Base-by-base conservation (phyloP, 2,113 vertebrate species). In the Cyphomyrus plagiostoma region DNA sequence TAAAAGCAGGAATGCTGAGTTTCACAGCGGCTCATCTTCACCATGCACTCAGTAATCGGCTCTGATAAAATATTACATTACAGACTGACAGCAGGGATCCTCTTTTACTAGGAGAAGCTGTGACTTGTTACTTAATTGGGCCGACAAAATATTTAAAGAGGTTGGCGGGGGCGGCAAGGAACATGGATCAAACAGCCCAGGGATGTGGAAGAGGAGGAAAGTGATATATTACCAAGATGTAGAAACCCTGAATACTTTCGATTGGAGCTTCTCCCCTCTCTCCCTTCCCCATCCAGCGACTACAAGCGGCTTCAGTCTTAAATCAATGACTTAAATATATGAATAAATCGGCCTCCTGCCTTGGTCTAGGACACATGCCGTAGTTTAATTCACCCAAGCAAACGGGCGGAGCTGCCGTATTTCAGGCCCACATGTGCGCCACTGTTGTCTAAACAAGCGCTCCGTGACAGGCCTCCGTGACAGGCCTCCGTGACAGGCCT, bases 381-480 rank as follows among this genome's bases (percentile, higher is more conserved):
- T 91, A 92, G 95, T 93, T 93, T 93, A 94, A 95, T 94, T 95
- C 94, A 95, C 93, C 95, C 95, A 92, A 94, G 94, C 92, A 92
- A 92, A 92, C 89, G 88, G 92, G 93, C 93, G 90, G 92, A 91
- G 93, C 92, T 23, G 93, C 95, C 92, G 93, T 94, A 94, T 95
- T 95, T 95, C 94, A 95, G 95, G 94, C 17, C 94, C 94, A 95
- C 95, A 96, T 95, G 95, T 96, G 95, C 95, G 85, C 94, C 95
- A 93, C 95, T 95, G 95, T 95, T 96, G 95, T 96, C 95, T 94
- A 96, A 96, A 96, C 95, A 96, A 94, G 94, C 88, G 90, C 92
- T 92, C 92, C 88, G 83, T 95, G 94, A 93, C 94, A 91, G 93
- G 93, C 93, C 92, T 92, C 92, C 88, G 83, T 95, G 94, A 93